These are phyloP conservation scores for Epirrhoe tristata DNA, from an alignment of 2,888 invertebrate species.

Conservation along the genomic window DNA sequence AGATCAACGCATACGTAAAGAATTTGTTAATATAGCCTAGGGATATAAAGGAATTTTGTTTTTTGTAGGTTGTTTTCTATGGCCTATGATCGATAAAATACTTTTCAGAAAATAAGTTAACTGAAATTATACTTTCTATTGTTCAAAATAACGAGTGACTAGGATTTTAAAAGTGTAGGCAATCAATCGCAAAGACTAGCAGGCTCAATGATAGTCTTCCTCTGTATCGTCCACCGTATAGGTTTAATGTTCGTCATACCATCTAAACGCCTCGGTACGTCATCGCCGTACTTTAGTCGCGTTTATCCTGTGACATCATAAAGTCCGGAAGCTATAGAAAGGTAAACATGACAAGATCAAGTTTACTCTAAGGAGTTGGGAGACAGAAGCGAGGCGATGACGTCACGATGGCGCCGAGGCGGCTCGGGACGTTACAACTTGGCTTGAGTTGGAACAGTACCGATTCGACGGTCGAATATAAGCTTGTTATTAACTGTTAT, in stretches of 20 bases:
- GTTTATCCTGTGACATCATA: constrained; percentile 27
- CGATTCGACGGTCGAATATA: constrained; percentile 63
- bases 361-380: constrained; percentile 54
- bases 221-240: constrained; percentile 67
- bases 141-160: neutral
- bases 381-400: constrained; percentile 61
- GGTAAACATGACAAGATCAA: constrained; percentile 60
- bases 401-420: constrained; percentile 72
- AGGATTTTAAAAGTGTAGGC: constrained; percentile 58
- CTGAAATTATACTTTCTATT: neutral
- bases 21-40: constrained; percentile 16
- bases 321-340: constrained; percentile 31
- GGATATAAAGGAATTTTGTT: constrained; percentile 13
- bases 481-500: constrained; percentile 28
- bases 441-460: constrained; percentile 64
- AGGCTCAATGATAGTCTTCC: constrained; percentile 68
- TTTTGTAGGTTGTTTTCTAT: neutral
- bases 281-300: constrained; percentile 51
- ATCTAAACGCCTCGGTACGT: constrained; percentile 56
- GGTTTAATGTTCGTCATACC: constrained; percentile 71
- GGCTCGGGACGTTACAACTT: constrained; percentile 70
- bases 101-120: neutral
- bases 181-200: constrained; percentile 77
- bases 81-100: neutral
- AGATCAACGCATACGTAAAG: constrained; percentile 16